Percentiles rank a stretch among this genome's conserved stretches.
phyloP scores from a whole-genome alignment of 1,140 invertebrate genomes.

The Microplitis mediator region DNA sequence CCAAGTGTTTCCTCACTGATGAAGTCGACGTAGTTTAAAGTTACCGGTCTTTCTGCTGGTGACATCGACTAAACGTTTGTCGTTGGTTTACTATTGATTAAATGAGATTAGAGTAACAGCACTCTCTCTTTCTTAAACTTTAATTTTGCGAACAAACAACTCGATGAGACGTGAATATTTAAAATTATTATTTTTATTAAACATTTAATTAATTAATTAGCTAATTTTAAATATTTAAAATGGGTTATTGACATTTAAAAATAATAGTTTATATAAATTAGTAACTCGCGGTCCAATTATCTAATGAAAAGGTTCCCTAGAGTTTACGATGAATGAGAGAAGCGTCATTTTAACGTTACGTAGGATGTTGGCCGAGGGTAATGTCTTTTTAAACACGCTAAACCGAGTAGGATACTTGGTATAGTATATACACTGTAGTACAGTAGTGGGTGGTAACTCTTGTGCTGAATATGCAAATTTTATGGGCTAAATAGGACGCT shows the following conservation, averaged over 20 bases:
- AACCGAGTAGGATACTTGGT: slow-evolving; percentile 12
- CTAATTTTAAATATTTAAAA: no score
- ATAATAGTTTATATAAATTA: neutral
- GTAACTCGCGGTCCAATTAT: slow-evolving; percentile 5
- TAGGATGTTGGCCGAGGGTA: neutral
- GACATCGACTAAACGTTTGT: neutral
- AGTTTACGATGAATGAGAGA: slow-evolving; percentile 12
- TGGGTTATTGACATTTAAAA: neutral
- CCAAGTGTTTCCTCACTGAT: neutral
- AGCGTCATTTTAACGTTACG: slow-evolving; percentile 12
- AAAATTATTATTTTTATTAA: no score
- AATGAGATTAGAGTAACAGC: neutral
- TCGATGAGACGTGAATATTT: neutral
- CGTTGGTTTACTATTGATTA: neutral
- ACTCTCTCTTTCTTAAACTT: neutral
- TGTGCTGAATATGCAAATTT: slow-evolving; percentile 17
- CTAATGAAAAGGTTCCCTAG: slow-evolving; percentile 10
- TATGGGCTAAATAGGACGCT: slow-evolving; percentile 23
- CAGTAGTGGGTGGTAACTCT: neutral
- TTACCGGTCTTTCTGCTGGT: neutral
- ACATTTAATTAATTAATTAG: no score
- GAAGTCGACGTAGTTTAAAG: neutral
- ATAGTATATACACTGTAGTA: neutral
- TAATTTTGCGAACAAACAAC: neutral
- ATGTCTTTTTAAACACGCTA: slow-evolving; percentile 24